Base-by-base conservation (phyloP, 2,797 vertebrate genomes). In the Melanotaenia parkinsoni region DNA sequence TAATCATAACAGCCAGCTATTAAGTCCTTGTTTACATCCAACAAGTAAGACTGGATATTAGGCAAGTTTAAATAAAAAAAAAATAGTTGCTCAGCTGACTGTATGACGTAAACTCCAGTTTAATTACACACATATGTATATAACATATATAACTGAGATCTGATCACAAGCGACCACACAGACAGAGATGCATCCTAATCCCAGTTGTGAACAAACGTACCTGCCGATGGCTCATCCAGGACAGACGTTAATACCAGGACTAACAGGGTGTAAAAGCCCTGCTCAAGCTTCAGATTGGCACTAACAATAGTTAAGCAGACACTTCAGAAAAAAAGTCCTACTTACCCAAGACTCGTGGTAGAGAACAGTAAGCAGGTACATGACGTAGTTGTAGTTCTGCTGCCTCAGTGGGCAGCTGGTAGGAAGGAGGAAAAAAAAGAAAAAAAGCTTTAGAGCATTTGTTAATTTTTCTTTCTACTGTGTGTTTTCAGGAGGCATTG, bases 341-440 rank as follows among this genome's bases (percentile, higher is more conserved):
- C 97, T 96, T 94, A 99, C 98, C 97, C 97, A 99, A 9, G 98
- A 98, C 82, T 99, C 98, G 2, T 99, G 98, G 90, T 97, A 99
- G 33, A 99, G 90, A 75, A 98, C 97, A 2, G 98, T 99, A 13
- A 99, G 95, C 51, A 99, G 95, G 86, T 99, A 99, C 84, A 96
- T 84, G 72, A 95, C 94, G 2, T 99, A 96, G 85, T 99, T 96
- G 24, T 93, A 91, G 79, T 99, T 99, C 95, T 99, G 98, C 73
- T 93, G 92, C 85, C 92, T 96, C 67, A 98, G 77, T 0, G 98
- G 98, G 82, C 98, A 99, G 76, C 98, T 99, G 72, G 45, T 7
- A 26, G 22, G 70, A 47, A 28, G 37, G 24, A 30, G 16, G 32
- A 47, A 57, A 8, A 2, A n/a, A 40, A 18, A 2, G 56, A 9